Evolutionary conservation across 2,113 vertebrate species (phyloP).

Genomic region (Ariopsis seemanni): DNA sequence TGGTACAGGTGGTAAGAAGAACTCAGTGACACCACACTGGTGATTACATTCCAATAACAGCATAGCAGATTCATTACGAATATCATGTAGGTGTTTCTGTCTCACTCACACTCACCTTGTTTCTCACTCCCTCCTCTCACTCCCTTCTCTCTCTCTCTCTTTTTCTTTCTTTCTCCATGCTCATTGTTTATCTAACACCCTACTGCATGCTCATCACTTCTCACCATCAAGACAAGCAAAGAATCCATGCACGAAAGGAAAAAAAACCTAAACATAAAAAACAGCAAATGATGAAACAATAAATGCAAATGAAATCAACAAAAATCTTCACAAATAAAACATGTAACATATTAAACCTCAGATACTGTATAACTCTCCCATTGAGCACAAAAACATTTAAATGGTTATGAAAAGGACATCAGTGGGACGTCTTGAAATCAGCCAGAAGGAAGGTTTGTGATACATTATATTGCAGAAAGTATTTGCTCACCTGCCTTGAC

Average conservation of each 20-base stretch:
- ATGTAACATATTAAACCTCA: not conserved
- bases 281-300: slow-evolving; percentile 6
- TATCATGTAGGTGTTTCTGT: not conserved
- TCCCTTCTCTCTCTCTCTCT: not conserved
- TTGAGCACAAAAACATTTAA: not conserved
- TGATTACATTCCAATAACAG: not conserved
- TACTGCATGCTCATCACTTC: slow-evolving; percentile 41
- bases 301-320: slow-evolving; percentile 15
- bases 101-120: slow-evolving; percentile 43
- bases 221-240: slow-evolving; percentile 66
- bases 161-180: slow-evolving; percentile 23
- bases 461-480: too few species aligned
- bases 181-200: slow-evolving; percentile 45
- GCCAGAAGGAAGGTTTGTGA: not conserved
- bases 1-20: not conserved
- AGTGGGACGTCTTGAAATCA: not conserved
- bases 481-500: too few species aligned
- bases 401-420: not conserved
- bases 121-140: not conserved
- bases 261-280: slow-evolving; percentile 66
- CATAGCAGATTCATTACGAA: not conserved
- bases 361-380: not conserved
- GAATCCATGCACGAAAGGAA: slow-evolving; percentile 85
- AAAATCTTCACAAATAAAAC: not conserved
- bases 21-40: not conserved